Evolutionary conservation across 2,888 invertebrate genomes (phyloP).

Genomic region (Pollenia angustigena): DNA sequence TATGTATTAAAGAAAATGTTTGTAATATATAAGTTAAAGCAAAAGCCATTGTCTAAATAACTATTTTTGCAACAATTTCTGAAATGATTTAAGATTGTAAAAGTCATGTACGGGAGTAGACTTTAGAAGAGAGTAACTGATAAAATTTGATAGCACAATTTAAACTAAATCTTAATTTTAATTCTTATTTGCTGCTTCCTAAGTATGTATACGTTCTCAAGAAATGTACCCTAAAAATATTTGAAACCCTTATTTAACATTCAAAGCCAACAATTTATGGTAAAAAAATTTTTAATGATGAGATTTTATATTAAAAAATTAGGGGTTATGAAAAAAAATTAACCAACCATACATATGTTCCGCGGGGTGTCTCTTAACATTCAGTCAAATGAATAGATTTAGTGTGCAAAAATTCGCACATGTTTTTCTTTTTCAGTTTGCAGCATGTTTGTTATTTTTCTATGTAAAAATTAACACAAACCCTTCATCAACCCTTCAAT

Average conservation of each 20-base stretch:
- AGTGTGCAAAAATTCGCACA: conserved; percentile 61
- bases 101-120: no score
- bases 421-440: conserved; percentile 25
- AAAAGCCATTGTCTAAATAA: no score
- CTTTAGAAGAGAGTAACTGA: no score
- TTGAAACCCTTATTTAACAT: conserved; percentile 2
- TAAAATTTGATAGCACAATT: no score
- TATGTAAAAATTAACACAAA: conserved; percentile 29
- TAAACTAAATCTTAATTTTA: no score
- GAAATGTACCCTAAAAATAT: conserved; percentile 1
- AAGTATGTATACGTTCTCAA: not conserved
- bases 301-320: conserved; percentile 40
- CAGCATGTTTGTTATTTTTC: conserved; percentile 19
- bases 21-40: no score
- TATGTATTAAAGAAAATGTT: no score
- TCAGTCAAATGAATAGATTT: conserved; percentile 35
- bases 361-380: conserved; percentile 44
- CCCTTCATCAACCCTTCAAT: conserved; percentile 43
- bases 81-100: no score
- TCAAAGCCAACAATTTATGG: conserved; percentile 4
- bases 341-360: conserved; percentile 9
- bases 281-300: conserved; percentile 15
- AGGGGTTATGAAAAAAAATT: conserved; percentile 31
- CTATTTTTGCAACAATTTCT: no score
- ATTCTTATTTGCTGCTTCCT: no score